These are phyloP conservation scores for Elysia chlorotica DNA, from an alignment of 1,140 invertebrate genomes.

Conservation along the genomic window DNA sequence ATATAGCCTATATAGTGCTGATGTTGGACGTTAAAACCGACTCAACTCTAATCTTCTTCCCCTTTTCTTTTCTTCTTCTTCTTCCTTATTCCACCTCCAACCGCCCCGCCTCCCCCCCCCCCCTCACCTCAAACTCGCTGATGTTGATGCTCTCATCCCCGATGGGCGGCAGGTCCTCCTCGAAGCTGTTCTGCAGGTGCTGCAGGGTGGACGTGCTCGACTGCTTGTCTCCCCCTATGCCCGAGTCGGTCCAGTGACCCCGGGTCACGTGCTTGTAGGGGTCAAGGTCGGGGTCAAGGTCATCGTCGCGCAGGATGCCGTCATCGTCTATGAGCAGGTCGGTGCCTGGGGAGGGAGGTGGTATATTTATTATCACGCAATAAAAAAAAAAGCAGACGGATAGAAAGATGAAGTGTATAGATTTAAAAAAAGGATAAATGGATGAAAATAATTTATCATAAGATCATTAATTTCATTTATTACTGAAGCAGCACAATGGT, in stretches of 20 bases:
- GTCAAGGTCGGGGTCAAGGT: too few relatives aligned
- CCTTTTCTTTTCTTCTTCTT: too few relatives aligned
- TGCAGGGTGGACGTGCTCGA: conserved; percentile 47
- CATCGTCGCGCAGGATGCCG: conserved; percentile 45
- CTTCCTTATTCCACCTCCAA: neutral
- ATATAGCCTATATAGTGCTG: too few relatives aligned
- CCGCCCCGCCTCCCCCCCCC: neutral
- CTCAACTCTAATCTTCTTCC: too few relatives aligned
- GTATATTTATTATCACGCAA: too few relatives aligned
- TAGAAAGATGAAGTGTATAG: too few relatives aligned
- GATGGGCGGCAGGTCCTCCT: conserved; percentile 28
- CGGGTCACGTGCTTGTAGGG: conserved; percentile 37
- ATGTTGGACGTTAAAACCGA: too few relatives aligned
- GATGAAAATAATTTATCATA: too few relatives aligned
- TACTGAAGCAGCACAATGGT: too few relatives aligned
- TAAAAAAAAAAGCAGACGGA: too few relatives aligned
- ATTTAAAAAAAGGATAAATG: too few relatives aligned
- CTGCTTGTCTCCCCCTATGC: conserved; percentile 49
- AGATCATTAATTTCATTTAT: too few relatives aligned
- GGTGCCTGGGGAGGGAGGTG: conserved; percentile 18
- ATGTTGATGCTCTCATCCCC: conserved; percentile 45
- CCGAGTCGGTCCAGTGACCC: conserved; percentile 53
- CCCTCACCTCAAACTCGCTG: conserved; percentile 44
- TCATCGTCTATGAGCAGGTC: conserved; percentile 50
- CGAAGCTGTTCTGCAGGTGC: conserved; percentile 45